A percentile compares a stretch with the other conserved stretches of the same genome.
These are phyloP conservation scores for Ceyx erithaca DNA, from an alignment of 2,797 vertebrate species.

Conservation along the genomic window DNA sequence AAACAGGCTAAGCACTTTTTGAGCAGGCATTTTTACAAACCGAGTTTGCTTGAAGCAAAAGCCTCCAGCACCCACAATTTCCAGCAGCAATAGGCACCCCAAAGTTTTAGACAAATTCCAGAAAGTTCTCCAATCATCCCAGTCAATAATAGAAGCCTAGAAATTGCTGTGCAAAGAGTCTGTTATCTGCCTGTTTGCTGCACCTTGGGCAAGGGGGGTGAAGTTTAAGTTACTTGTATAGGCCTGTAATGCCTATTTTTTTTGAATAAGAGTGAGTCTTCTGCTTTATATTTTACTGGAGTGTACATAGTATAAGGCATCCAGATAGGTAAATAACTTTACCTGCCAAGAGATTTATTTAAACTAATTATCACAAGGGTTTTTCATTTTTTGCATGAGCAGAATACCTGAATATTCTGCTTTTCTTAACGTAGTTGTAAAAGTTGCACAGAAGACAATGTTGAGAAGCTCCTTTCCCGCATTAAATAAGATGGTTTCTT, in stretches of 20 bases:
- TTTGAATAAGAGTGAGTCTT: not conserved
- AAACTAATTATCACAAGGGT: conserved; percentile 9
- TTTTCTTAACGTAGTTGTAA: not conserved
- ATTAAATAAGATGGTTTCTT: conserved; percentile 13
- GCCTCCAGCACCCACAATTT: not conserved
- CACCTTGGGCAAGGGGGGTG: not conserved
- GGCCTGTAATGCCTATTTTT: not conserved
- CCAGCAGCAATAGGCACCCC: not conserved
- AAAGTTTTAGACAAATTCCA: not conserved
- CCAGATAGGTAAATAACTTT: not conserved
- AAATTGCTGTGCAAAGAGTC: not conserved
- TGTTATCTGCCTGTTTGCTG: not conserved
- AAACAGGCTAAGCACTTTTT: not conserved
- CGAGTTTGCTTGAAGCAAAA: not conserved
- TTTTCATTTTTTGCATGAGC: not conserved
- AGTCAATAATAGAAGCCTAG: not conserved
- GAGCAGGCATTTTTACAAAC: not conserved
- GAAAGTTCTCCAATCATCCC: not conserved
- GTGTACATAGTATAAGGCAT: not conserved
- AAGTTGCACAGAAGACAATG: not conserved
- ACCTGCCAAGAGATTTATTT: conserved; percentile 51
- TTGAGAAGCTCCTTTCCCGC: conserved; percentile 19
- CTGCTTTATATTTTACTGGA: not conserved
- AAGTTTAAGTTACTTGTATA: not conserved
- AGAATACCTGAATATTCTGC: not conserved